Evolutionary conservation across 2,113 vertebrate species (phyloP).

Genomic region (Cyprinodon variegatus): DNA sequence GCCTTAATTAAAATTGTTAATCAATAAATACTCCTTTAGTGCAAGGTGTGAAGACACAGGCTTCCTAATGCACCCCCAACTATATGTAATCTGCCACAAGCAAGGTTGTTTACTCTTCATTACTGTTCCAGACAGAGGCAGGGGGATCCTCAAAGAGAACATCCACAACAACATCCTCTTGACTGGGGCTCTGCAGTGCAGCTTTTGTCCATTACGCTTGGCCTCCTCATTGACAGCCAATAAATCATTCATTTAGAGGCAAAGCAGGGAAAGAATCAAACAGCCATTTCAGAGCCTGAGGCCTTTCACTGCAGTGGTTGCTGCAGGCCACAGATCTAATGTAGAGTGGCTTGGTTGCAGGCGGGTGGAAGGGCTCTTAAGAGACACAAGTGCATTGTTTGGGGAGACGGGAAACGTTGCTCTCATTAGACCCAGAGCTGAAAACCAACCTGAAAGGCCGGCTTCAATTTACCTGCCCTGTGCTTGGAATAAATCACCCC

Average conservation of each 20-base stretch:
- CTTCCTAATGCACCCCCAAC: slow-evolving; percentile 50
- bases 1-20: background rate
- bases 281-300: slow-evolving; percentile 76
- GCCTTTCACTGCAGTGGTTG: slow-evolving; percentile 79
- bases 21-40: slow-evolving; percentile 1
- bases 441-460: slow-evolving; percentile 84
- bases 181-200: slow-evolving; percentile 75
- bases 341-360: slow-evolving; percentile 77
- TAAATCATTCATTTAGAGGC: slow-evolving; percentile 84
- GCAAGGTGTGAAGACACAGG: slow-evolving; percentile 31
- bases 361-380: slow-evolving; percentile 80
- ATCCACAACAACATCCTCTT: slow-evolving; percentile 78
- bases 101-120: slow-evolving; percentile 76
- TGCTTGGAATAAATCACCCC: slow-evolving; percentile 85
- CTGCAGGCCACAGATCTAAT: slow-evolving; percentile 82
- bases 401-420: slow-evolving; percentile 77
- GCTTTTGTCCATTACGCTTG: slow-evolving; percentile 81
- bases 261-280: slow-evolving; percentile 83
- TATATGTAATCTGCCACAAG: slow-evolving; percentile 40
- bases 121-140: slow-evolving; percentile 65
- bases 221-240: slow-evolving; percentile 82
- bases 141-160: slow-evolving; percentile 77
- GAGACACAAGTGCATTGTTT: slow-evolving; percentile 78
- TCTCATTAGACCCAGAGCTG: slow-evolving; percentile 84
- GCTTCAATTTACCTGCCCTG: slow-evolving; percentile 81